Base-by-base conservation (phyloP, 2,797 vertebrate genomes). In the Fistularia tabacaria region DNA sequence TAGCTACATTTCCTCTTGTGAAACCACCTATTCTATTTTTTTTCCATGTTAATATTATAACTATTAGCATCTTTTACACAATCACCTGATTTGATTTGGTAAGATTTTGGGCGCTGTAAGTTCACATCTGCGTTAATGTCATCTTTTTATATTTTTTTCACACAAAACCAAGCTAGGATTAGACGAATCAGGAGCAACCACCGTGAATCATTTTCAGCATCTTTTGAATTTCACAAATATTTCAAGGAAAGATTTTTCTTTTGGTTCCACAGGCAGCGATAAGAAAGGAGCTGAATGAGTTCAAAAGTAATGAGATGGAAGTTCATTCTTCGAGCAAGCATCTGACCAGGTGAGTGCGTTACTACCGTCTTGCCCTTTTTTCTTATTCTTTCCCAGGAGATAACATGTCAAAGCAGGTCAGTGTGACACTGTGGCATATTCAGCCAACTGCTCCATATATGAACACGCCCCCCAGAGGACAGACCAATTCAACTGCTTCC, bases 231-330 rank as follows among this genome's bases (percentile, higher is more conserved):
- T 6, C 1, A 47, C 14, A 14, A 47, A 0, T 25, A 10, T 46
- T 46, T 46, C 10, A 14, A 59, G 1, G 1, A 36, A 46, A 6
- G 0, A 14, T 58, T 42, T 57, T 7, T 8, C 38, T 81, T 67
- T 38, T 72, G 14, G 14, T 50, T 56, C 57, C 8, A 1, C 84
- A 99, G 97, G 96, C 97, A 49, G 95, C 97, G 11, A 99, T 99
- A 85, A 91, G 97, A 51, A 99, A 98, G 74, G 97, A 99, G 85
- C 91, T 99, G 70, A 99, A 99, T 8, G 97, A 99, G 71, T 99
- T 98, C 89, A 99, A 99, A 78, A 99, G 95, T 59, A 98, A 94
- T 1, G 97, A 99, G 85, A 99, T 99, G 97, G 95, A 98, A 81
- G 97, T 99, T 44, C 96, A 99, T 14, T 93, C 94, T 8, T 97